Conservation (phyloP, 2,113 vertebrate species). For the Phaethon lepturus region DNA sequence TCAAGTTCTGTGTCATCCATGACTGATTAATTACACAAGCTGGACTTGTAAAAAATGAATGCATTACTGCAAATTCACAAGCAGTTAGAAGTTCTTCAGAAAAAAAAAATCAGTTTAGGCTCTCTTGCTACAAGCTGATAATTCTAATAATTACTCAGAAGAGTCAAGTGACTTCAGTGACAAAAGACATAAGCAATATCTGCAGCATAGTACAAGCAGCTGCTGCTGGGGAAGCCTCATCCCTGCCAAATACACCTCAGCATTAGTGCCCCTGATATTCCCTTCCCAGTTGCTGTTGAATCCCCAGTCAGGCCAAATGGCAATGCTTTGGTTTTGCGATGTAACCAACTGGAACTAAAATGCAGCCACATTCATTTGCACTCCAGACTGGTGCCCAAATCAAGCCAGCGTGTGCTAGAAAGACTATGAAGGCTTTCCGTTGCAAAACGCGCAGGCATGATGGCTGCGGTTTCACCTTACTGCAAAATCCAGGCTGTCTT, state of each 20-base stretch:
- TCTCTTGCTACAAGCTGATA: neutral
- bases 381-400: neutral
- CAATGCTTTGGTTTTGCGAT: neutral
- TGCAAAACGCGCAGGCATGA: neutral
- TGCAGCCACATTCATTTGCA: neutral
- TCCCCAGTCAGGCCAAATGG: neutral
- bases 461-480: neutral
- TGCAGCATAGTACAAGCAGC: neutral
- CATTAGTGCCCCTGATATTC: neutral
- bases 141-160: neutral
- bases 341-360: constrained; percentile 40
- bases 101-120: neutral
- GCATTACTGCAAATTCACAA: neutral
- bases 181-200: neutral
- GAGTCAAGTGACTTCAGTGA: neutral
- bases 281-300: neutral
- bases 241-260: neutral
- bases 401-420: neutral
- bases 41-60: neutral
- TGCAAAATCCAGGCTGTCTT: neutral
- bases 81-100: neutral
- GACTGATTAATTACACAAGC: neutral
- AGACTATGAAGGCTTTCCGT: neutral
- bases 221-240: neutral
- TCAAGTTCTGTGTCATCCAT: neutral